These are phyloP conservation scores for Phymanthus crucifer DNA, from an alignment of 92 coral and sea anemone genomes.

Conservation along the genomic window DNA sequence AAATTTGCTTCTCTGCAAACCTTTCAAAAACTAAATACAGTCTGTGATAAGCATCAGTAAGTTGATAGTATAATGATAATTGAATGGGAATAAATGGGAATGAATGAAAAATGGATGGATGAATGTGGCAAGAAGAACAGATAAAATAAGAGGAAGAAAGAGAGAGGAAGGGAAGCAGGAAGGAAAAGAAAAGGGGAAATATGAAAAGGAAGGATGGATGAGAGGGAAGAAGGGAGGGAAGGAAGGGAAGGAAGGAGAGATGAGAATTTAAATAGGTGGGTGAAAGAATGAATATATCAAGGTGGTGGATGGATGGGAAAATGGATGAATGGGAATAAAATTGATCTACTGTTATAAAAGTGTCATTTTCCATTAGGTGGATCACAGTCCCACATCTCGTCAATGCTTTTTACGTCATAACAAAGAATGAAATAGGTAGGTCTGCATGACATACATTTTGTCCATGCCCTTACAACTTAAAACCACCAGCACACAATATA, in stretches of 20 bases:
- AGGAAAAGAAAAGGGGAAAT: background rate
- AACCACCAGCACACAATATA: too few species aligned
- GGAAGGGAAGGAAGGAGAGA: background rate
- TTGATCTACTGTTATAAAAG: background rate
- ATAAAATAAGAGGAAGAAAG: background rate
- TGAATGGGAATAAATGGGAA: background rate
- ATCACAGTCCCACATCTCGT: slow-evolving; percentile 96
- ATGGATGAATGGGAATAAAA: background rate
- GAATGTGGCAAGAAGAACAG: background rate
- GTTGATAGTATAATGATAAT: slow-evolving; percentile 8
- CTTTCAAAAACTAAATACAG: slow-evolving; percentile 68
- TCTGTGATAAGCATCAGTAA: slow-evolving; percentile 84
- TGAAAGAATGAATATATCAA: background rate
- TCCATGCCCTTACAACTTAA: too few species aligned
- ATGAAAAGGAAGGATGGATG: background rate
- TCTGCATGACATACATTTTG: too few species aligned
- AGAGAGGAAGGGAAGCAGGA: background rate
- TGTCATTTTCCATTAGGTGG: slow-evolving; percentile 67
- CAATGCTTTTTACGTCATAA: slow-evolving; percentile 95
- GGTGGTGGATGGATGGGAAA: background rate
- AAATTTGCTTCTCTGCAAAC: slow-evolving; percentile 86
- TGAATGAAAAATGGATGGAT: background rate
- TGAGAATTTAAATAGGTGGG: too few species aligned
- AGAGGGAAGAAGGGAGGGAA: background rate
- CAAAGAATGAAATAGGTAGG: slow-evolving; percentile 93